Conservation (phyloP, 2,888 invertebrate species). For the Lepidocyrtoides sp. region DNA sequence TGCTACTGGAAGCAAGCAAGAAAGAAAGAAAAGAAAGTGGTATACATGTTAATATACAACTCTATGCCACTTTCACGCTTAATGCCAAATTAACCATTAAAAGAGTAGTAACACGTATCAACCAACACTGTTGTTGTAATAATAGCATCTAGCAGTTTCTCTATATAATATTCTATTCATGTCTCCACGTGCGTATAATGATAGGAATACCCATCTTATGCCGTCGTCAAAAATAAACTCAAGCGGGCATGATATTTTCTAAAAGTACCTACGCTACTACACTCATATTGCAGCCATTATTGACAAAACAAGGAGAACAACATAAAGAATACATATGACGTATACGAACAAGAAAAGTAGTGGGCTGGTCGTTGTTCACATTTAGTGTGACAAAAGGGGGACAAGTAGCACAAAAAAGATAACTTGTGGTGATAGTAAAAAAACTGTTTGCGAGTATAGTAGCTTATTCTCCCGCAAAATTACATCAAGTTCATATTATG, state of each 20-base stretch:
- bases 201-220: slow-evolving; percentile 5
- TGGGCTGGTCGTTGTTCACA: slow-evolving; percentile 7
- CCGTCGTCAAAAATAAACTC: slow-evolving; percentile 16
- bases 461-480: slow-evolving; percentile 5
- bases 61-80: slow-evolving; percentile 29
- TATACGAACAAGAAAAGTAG: neutral
- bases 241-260: neutral
- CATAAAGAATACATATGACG: no score
- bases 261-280: neutral
- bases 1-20: no score
- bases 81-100: slow-evolving; percentile 46
- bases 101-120: neutral
- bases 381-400: neutral
- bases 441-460: neutral
- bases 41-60: neutral
- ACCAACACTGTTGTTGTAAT: neutral
- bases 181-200: slow-evolving; percentile 12
- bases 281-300: slow-evolving; percentile 49
- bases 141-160: neutral
- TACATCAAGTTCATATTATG: neutral
- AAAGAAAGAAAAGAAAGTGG: slow-evolving; percentile 3
- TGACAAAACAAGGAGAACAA: slow-evolving; percentile 60
- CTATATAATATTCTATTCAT: neutral
- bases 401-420: slow-evolving; percentile 19
- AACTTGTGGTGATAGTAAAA: neutral